A percentile compares a stretch with the other conserved stretches of the same genome.
Conservation (phyloP, 2,797 vertebrate genomes). For the Neomorphus geoffroyi region DNA sequence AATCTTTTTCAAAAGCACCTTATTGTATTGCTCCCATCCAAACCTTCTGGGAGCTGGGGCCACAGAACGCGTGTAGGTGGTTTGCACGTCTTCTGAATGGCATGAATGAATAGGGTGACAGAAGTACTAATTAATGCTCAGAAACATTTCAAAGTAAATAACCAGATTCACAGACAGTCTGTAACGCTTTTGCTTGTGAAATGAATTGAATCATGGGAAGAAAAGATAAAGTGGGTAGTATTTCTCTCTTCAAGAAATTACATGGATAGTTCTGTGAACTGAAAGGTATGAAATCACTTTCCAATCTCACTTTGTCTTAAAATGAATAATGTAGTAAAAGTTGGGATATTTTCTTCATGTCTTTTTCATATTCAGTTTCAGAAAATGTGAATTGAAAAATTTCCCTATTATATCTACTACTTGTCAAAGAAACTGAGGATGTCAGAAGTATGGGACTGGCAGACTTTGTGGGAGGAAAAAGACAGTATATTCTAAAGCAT, state of each 20-base stretch:
- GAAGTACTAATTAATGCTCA: constrained; percentile 20
- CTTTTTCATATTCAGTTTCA: constrained; percentile 9
- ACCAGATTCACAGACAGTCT: background rate
- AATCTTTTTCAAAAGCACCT: background rate
- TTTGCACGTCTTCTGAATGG: background rate
- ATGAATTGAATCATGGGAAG: background rate
- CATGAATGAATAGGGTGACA: constrained; percentile 6
- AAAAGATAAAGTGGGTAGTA: background rate
- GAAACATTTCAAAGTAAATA: constrained; percentile 37
- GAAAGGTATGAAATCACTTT: constrained; percentile 1
- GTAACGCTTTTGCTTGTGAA: background rate
- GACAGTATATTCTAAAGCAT: background rate
- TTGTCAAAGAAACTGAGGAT: background rate
- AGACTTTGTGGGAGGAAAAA: background rate
- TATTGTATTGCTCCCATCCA: background rate
- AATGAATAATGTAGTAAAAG: constrained; percentile 5
- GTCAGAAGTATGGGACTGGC: background rate
- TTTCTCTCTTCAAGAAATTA: constrained; percentile 3
- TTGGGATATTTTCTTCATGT: background rate
- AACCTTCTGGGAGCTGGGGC: background rate
- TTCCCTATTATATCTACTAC: background rate
- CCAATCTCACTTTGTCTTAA: background rate
- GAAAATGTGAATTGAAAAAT: constrained; percentile 19
- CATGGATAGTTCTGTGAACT: background rate
- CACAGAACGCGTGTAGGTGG: background rate